These are phyloP conservation scores for Bombus superbus DNA, from an alignment of 1,140 invertebrate genomes.

Conservation along the genomic window DNA sequence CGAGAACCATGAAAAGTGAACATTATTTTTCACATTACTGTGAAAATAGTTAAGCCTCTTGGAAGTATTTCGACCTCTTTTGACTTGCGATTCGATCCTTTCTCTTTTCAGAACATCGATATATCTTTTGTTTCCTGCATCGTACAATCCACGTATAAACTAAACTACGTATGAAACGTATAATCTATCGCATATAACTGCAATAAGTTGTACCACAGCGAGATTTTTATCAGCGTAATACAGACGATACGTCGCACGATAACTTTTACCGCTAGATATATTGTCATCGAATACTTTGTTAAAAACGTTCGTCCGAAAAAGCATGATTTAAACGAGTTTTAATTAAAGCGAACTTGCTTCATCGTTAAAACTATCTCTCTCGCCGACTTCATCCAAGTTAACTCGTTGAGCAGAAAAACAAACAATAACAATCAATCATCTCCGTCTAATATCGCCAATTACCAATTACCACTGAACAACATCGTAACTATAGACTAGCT, in stretches of 20 bases:
- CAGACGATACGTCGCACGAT: no score
- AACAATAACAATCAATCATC: constrained; percentile 31
- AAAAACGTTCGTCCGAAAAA: background rate
- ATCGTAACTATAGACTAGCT: background rate
- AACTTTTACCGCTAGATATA: background rate
- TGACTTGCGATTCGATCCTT: background rate
- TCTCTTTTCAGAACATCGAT: background rate
- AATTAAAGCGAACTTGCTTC: background rate
- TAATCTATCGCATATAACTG: no score
- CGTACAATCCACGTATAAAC: background rate
- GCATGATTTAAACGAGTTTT: no score
- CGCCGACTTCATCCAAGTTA: no score
- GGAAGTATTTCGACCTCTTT: background rate
- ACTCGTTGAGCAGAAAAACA: background rate
- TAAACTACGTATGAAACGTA: no score
- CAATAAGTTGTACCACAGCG: no score
- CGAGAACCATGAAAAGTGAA: background rate
- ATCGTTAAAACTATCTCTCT: background rate
- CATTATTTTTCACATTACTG: background rate
- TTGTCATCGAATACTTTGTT: background rate
- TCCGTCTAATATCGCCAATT: constrained; percentile 8
- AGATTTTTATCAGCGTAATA: no score
- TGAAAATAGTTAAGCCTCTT: no score
- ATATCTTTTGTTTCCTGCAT: background rate
- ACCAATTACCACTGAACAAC: constrained; percentile 28